Evolutionary conservation across 2,113 vertebrate genomes (phyloP).

Genomic region (Semicossyphus pulcher): DNA sequence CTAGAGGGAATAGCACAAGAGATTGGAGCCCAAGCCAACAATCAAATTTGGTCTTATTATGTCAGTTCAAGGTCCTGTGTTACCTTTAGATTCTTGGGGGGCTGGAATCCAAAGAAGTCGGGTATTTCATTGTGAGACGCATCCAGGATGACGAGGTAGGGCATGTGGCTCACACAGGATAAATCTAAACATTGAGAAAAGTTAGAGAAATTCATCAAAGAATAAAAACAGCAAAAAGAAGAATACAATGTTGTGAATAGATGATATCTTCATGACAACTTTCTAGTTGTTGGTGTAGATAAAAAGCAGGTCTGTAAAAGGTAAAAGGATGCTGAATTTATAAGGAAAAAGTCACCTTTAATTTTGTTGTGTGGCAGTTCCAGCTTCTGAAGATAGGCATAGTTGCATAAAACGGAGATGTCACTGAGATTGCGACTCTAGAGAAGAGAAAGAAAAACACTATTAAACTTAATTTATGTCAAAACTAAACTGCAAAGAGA

Average conservation of each 20-base stretch:
- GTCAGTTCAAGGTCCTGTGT: constrained; percentile 70
- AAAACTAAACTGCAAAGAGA: background rate
- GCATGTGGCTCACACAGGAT: constrained; percentile 91
- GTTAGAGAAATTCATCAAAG: background rate
- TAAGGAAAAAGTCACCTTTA: constrained; percentile 80
- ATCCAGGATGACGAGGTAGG: constrained; percentile 87
- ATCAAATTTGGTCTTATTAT: constrained; percentile 67
- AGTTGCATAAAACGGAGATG: constrained; percentile 86
- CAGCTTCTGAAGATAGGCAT: constrained; percentile 90
- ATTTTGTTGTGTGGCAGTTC: constrained; percentile 93
- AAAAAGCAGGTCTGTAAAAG: background rate
- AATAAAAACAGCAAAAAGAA: constrained; percentile 7
- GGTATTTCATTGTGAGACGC: constrained; percentile 89
- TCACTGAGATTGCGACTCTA: constrained; percentile 85
- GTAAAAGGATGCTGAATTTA: background rate
- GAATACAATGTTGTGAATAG: background rate
- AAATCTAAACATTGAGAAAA: constrained; percentile 85
- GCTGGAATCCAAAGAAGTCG: constrained; percentile 87
- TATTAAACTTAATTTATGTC: background rate
- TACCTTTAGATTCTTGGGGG: constrained; percentile 92
- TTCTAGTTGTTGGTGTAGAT: background rate
- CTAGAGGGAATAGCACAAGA: constrained; percentile 65
- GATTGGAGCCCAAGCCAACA: constrained; percentile 59
- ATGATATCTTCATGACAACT: background rate
- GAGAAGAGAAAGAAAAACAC: constrained; percentile 41